phyloP scores from a whole-genome alignment of 2,113 vertebrate genomes.

The Nettapus auritus region DNA sequence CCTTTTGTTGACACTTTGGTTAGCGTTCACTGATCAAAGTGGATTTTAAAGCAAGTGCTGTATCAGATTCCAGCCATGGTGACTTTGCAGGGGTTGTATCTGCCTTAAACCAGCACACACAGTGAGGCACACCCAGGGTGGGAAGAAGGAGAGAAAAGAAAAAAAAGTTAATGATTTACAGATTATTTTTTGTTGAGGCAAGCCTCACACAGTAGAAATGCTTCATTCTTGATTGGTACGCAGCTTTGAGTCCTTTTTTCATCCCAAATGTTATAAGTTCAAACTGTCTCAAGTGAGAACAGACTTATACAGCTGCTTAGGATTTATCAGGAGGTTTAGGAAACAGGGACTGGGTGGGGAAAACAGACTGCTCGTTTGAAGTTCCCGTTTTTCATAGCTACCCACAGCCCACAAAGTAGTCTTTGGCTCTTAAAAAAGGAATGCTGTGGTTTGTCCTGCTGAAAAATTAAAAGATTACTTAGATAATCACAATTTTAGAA shows the following conservation, averaged over 20 bases:
- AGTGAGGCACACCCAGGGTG: neutral
- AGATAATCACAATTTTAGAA: slow-evolving; percentile 16
- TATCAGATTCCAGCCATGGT: slow-evolving; percentile 15
- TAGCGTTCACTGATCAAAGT: slow-evolving; percentile 73
- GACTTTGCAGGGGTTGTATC: neutral
- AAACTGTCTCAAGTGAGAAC: neutral
- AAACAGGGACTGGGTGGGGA: neutral
- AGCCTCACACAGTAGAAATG: slow-evolving; percentile 14
- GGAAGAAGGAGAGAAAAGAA: neutral
- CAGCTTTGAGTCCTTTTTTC: neutral
- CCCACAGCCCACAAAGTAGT: neutral
- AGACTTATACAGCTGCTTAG: neutral
- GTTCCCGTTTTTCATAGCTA: neutral
- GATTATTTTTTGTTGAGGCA: slow-evolving; percentile 11
- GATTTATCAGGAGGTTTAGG: neutral
- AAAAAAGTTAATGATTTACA: slow-evolving; percentile 36
- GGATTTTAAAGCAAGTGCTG: slow-evolving; percentile 66
- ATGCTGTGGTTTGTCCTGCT: neutral
- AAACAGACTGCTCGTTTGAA: neutral
- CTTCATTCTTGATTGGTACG: neutral
- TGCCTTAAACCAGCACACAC: neutral
- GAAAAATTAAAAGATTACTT: neutral
- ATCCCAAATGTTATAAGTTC: neutral
- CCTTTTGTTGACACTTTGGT: slow-evolving; percentile 29
- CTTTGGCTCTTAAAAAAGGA: neutral